phyloP scores from a whole-genome alignment of 2,113 vertebrate species.

The Aegotheles bennettii region DNA sequence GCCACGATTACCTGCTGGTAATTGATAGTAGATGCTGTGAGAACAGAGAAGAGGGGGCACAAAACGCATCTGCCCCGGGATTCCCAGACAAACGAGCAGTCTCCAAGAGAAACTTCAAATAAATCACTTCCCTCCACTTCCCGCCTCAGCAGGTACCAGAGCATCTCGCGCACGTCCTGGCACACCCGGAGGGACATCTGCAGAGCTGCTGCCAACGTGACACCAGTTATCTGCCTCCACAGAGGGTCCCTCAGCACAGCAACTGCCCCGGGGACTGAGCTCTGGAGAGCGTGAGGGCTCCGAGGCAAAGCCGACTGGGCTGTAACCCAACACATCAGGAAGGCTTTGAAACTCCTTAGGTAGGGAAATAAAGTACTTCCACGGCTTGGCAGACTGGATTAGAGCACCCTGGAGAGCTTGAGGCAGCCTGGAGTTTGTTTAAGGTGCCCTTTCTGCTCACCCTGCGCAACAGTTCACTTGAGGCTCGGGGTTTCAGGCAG shows the following conservation, averaged over 20 bases:
- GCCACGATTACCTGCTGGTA: background rate
- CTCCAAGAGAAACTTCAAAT: background rate
- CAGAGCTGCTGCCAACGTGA: background rate
- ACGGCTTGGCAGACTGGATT: background rate
- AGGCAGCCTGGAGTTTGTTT: background rate
- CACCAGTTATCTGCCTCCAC: background rate
- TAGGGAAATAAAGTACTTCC: background rate
- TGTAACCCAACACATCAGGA: background rate
- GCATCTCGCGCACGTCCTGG: background rate
- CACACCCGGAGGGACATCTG: background rate
- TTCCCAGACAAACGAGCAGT: background rate
- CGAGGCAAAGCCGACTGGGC: background rate
- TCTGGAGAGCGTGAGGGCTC: background rate
- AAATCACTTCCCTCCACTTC: background rate
- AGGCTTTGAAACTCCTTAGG: conserved; percentile 26
- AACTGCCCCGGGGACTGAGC: accelerated
- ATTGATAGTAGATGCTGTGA: accelerated
- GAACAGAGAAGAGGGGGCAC: background rate
- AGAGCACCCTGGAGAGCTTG: background rate
- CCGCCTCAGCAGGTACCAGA: background rate
- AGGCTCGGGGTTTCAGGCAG: background rate
- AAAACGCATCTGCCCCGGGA: background rate
- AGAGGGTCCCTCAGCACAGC: background rate
- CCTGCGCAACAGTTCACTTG: accelerated
- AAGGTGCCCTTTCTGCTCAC: background rate